Evolutionary conservation across 35 echinoderm and acorn worm genomes (phyloP), one percentile per base, ranked within the genome.

Genomic region (Strongylocentrotus purpuratus): DNA sequence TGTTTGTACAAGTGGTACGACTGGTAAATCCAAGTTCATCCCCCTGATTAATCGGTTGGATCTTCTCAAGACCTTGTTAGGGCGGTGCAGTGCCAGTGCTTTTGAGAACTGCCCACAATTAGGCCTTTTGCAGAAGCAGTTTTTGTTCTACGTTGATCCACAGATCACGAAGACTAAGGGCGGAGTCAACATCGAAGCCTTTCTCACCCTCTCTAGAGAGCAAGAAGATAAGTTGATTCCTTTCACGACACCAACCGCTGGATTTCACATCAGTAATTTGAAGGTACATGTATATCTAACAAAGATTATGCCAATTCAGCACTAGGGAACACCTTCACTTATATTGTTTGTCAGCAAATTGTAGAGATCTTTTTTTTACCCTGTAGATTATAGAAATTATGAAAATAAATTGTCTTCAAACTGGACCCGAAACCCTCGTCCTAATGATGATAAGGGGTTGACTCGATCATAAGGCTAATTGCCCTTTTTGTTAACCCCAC

Each of bases 1-100:
- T 33, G 91, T 85, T 0, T 33, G 95, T 13, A 97, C 96, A 47
- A 95, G 86, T 5, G 96, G 96, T 5, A 97, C 96, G 33, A 95
- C 96, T 15, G 96, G 96, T 13, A 45, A 65, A 10, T 88, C 87
- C 31, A 95, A 95, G 46, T 33, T 86, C 13, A 92, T 96, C 9
- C 96, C 96, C 12, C 70, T 25, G 14, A 96, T 47, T 25, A n/a
- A 32, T 14, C 7, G 55, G 28, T 18, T 25, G 17, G 8, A 35
- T 46, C 95, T 88, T 33, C 0, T 61, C 9, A 46, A 25, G 12
- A 33, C 33, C 5, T 2, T 45, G 91, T 31, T 18, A 31, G 22
- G 0, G 9, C 14, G 70, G 9, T 2, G 59, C 28, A 90, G 10
- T 46, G 31, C 48, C 31, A 95, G 15, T 85, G 87, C 58, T n/a